Evolutionary conservation across 1,140 invertebrate species (phyloP), one percentile per base, ranked within the genome.

Genomic region (Leptopilina clavipes): DNA sequence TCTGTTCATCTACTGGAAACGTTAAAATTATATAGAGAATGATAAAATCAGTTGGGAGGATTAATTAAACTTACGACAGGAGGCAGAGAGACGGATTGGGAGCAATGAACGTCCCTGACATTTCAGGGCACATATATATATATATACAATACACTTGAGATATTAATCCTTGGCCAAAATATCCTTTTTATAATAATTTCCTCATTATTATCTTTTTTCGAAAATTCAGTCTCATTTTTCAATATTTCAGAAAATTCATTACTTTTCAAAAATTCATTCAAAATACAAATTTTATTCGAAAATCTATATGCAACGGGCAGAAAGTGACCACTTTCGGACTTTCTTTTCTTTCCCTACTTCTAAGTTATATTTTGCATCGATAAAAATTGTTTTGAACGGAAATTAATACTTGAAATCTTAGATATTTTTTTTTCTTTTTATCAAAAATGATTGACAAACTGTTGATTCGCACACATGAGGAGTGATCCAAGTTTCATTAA

Each of bases 31-130:
- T 59, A 25, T 65, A 31, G 25, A 25, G 59, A 59, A 12, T 65
- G 59, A 65, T 65, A 65, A 65, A 65, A 65, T 65, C 25, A 65
- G 25, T 37, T 2, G 1, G n/a, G 59, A 59, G 56, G 12, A 65
- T 65, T 65, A 65, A 65, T 65, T 65, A 65, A 65, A 65, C 25
- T 65, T 37, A 31, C 22, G 25, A 5, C 22, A 8, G 22, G 14
- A n/a, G 22, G 22, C 17, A n/a, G 48, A 65, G 22, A 59, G 59
- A 65, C 19, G 22, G 25, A 65, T 65, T 31, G 59, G 59, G 59
- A 65, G 59, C 59, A 65, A 65, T 65, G 59, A 65, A 65, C 25
- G 59, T 65, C 12, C 59, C 59, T 31, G 59, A 65, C 59, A 37
- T 65, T 65, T 37, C 59, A 31, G 56, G 25, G 25, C 8, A 40